Conservation (phyloP, 2,888 invertebrate species). For the Cataglyphis altisquamis region DNA sequence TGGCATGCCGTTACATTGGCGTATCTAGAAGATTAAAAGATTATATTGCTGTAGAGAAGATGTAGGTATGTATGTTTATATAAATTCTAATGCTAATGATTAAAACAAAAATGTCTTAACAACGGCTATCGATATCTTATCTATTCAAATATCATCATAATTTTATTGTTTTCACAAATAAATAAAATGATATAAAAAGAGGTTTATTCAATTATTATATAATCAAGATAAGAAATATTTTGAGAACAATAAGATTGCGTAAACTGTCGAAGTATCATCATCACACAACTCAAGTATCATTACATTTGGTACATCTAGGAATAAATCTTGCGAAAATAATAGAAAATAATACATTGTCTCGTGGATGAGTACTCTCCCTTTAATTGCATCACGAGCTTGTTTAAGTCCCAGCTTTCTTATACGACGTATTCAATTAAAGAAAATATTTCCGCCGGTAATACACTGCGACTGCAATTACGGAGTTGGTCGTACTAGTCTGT, state of each 20-base stretch:
- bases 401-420: conserved; percentile 49
- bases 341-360: conserved; percentile 26
- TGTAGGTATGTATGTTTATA: neutral
- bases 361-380: conserved; percentile 33
- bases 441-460: conserved; percentile 55
- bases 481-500: conserved; percentile 52
- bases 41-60: neutral
- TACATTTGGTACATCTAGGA: neutral
- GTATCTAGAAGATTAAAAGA: conserved; percentile 80
- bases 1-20: conserved; percentile 86
- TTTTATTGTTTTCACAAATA: neutral
- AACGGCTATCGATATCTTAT: neutral
- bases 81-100: neutral
- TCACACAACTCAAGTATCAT: neutral
- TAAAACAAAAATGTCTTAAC: neutral
- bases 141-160: neutral
- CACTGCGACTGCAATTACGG: conserved; percentile 54
- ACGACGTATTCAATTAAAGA: conserved; percentile 54
- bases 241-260: neutral
- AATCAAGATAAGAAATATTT: neutral
- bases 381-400: conserved; percentile 47
- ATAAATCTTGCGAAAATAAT: conserved; percentile 24
- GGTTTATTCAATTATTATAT: neutral
- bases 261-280: neutral
- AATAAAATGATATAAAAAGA: neutral